These are phyloP conservation scores for Mylabris sibirica DNA, from an alignment of 2,888 invertebrate genomes.

Conservation along the genomic window DNA sequence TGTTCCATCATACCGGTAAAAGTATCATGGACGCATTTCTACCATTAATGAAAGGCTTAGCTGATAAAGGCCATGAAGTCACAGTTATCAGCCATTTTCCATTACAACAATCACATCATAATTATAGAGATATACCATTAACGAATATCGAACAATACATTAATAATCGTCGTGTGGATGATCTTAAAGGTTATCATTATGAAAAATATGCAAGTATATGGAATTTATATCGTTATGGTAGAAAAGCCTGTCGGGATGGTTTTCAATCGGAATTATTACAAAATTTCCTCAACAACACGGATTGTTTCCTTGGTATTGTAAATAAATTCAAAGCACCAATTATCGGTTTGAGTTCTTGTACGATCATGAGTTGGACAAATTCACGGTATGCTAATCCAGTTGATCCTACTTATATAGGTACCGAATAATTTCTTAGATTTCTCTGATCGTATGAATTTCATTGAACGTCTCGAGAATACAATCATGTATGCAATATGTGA, in stretches of 20 bases:
- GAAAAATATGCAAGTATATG: conserved; percentile 28
- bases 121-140: not conserved
- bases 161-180: not conserved
- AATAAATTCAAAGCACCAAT: conserved; percentile 66
- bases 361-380: conserved; percentile 63
- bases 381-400: conserved; percentile 63
- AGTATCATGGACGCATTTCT: conserved; percentile 75
- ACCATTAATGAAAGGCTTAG: conserved; percentile 68
- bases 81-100: conserved; percentile 75
- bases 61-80: conserved; percentile 69
- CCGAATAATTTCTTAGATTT: conserved; percentile 61
- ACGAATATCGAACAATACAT: not conserved
- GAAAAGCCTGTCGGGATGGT: conserved; percentile 31
- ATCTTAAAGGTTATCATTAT: conserved; percentile 18
- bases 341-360: conserved; percentile 65
- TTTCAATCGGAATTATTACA: conserved; percentile 51
- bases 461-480: conserved; percentile 60
- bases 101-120: not conserved
- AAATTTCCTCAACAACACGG: conserved; percentile 65
- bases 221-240: conserved; percentile 20
- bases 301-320: conserved; percentile 74
- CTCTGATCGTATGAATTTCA: conserved; percentile 53
- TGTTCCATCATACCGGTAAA: conserved; percentile 73
- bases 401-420: conserved; percentile 63
- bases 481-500: conserved; percentile 34